Conservation (phyloP, 2,113 vertebrate genomes). For the Gallinago paraguaiae region DNA sequence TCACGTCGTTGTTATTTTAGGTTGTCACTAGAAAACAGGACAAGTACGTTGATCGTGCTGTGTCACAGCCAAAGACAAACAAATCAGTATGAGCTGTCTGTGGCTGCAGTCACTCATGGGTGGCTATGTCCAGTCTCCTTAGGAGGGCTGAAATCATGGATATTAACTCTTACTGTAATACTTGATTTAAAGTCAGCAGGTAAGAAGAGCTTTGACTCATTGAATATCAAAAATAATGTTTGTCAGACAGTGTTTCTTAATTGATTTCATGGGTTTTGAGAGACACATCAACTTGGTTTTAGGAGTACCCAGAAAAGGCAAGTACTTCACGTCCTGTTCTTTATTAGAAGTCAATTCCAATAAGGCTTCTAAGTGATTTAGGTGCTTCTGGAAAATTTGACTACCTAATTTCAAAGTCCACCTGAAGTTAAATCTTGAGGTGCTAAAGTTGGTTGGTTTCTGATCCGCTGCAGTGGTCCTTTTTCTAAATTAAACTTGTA, state of each 20-base stretch:
- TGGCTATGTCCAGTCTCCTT: not conserved
- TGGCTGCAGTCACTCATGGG: fast-evolving
- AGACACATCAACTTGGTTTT: not conserved
- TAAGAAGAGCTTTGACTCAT: not conserved
- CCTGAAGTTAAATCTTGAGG: not conserved
- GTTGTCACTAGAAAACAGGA: not conserved
- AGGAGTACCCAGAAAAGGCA: not conserved
- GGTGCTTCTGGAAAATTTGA: not conserved
- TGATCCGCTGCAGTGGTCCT: not conserved
- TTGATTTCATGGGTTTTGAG: not conserved
- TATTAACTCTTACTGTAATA: not conserved
- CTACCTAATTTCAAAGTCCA: not conserved
- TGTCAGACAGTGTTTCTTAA: not conserved
- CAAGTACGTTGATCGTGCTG: fast-evolving
- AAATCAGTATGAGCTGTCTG: not conserved
- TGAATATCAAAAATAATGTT: not conserved
- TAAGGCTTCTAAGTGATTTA: not conserved
- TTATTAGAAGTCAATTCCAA: not conserved
- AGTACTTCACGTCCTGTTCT: not conserved
- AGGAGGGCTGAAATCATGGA: not conserved
- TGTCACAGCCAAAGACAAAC: not conserved
- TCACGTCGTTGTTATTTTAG: not conserved
- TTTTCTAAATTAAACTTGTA: not conserved
- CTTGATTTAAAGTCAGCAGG: not conserved
- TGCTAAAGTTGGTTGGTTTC: not conserved